Percentiles rank a stretch among this genome's conserved stretches.
Evolutionary conservation across 1,140 invertebrate genomes (phyloP).

Genomic region (Drosophila littoralis): DNA sequence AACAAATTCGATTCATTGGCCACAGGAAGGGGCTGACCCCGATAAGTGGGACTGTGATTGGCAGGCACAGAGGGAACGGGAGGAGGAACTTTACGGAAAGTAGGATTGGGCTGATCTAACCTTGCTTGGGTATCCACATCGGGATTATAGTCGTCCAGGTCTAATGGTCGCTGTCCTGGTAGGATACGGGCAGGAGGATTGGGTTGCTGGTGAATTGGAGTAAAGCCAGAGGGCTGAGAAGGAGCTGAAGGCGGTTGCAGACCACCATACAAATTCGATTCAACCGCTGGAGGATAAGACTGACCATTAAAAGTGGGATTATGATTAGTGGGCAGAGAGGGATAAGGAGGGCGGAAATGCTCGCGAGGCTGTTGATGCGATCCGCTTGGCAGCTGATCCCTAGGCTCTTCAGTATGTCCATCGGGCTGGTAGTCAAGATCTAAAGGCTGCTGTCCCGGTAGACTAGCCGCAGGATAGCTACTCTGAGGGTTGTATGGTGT

Average conservation of each 20-base stretch:
- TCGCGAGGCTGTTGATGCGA: slow-evolving; percentile 17
- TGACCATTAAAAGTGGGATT: slow-evolving; percentile 2
- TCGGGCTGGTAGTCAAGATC: slow-evolving; percentile 40
- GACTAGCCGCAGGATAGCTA: slow-evolving; percentile 23
- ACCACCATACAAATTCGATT: slow-evolving; percentile 51
- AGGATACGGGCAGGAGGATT: not conserved
- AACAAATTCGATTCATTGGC: slow-evolving; percentile 60
- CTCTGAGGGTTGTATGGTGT: slow-evolving; percentile 2
- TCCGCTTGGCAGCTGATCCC: slow-evolving; percentile 45
- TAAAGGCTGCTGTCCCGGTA: slow-evolving; percentile 50
- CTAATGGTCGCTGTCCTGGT: slow-evolving; percentile 53
- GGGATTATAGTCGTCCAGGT: slow-evolving; percentile 43
- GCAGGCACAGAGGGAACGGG: not conserved
- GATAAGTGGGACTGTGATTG: slow-evolving; percentile 31
- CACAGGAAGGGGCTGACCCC: not conserved
- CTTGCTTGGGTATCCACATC: not conserved
- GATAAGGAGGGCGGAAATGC: not conserved
- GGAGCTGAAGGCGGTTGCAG: slow-evolving; percentile 37
- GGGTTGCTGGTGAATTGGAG: not conserved
- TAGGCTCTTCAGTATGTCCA: not conserved
- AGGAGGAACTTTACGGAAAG: not conserved
- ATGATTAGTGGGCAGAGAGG: not conserved
- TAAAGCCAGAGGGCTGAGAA: not conserved
- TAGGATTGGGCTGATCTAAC: not conserved
- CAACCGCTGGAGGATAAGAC: slow-evolving; percentile 11